phyloP scores from a whole-genome alignment of 2,113 vertebrate species.

The Corydoras maculifer region DNA sequence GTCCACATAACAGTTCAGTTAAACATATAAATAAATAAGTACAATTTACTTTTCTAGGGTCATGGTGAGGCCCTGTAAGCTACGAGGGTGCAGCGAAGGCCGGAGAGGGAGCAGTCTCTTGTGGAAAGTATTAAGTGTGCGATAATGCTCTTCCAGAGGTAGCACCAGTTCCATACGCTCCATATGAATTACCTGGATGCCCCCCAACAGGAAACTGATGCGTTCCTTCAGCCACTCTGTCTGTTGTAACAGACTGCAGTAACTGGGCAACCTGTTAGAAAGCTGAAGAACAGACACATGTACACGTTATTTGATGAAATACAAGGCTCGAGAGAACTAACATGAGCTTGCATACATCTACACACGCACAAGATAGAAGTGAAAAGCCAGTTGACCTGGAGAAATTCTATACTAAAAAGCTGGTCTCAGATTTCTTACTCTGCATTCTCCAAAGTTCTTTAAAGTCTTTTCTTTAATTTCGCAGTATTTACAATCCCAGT shows the following conservation, averaged over 20 bases:
- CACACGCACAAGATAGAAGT: neutral
- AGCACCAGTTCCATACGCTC: conserved; percentile 76
- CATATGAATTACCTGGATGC: conserved; percentile 73
- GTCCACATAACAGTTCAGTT: neutral
- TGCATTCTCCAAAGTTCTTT: too few species aligned
- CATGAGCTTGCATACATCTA: too few species aligned
- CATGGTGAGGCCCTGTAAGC: conserved; percentile 81
- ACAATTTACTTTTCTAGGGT: conserved; percentile 72
- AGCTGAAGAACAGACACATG: conserved; percentile 59
- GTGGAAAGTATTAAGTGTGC: conserved; percentile 72
- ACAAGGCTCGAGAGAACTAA: too few species aligned
- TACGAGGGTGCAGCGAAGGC: conserved; percentile 75
- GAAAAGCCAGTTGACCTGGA: too few species aligned
- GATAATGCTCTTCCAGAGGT: conserved; percentile 79
- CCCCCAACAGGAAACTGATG: conserved; percentile 82
- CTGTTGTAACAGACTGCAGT: conserved; percentile 74
- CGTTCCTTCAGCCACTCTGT: conserved; percentile 76
- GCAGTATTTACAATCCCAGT: too few species aligned
- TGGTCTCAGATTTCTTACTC: too few species aligned
- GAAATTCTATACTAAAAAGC: too few species aligned
- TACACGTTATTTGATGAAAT: too few species aligned
- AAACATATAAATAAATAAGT: neutral
- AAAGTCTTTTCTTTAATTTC: too few species aligned
- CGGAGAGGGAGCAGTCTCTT: conserved; percentile 63
- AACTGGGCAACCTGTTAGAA: conserved; percentile 79